Conservation (phyloP, 2,113 vertebrate genomes). For the Apus apus region DNA sequence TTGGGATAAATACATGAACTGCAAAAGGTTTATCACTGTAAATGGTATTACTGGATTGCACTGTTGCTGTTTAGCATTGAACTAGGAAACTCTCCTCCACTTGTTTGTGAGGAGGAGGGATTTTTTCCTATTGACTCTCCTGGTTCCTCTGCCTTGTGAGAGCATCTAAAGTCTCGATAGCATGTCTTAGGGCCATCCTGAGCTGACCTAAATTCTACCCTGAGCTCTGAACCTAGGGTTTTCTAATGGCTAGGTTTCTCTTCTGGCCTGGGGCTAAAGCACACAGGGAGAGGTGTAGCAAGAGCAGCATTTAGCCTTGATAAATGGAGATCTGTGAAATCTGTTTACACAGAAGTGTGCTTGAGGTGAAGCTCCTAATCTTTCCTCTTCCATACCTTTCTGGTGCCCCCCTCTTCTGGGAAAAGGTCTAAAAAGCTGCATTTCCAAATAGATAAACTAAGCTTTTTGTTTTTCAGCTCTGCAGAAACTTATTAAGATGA, state of each 20-base stretch:
- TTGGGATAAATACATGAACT: not conserved
- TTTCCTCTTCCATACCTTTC: not conserved
- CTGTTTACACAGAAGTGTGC: not conserved
- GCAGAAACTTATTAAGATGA: not conserved
- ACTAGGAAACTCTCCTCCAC: not conserved
- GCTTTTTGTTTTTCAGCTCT: not conserved
- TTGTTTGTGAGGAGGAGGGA: not conserved
- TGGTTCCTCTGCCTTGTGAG: not conserved
- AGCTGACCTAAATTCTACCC: not conserved
- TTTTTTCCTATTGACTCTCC: accelerated
- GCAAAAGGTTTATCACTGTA: not conserved
- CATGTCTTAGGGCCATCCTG: accelerated
- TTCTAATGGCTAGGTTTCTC: not conserved
- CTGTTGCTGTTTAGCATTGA: not conserved
- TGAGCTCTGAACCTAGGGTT: not conserved
- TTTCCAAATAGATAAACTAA: not conserved
- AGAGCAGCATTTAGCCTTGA: not conserved
- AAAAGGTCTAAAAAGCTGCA: not conserved
- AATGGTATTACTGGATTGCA: not conserved
- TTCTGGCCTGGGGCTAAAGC: not conserved
- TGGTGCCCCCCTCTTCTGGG: not conserved
- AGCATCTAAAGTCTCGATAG: not conserved
- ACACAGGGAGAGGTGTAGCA: not conserved
- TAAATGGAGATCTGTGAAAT: not conserved
- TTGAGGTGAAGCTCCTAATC: not conserved